phyloP scores from a whole-genome alignment of 2,797 vertebrate genomes.

The Falco novaeseelandiae region DNA sequence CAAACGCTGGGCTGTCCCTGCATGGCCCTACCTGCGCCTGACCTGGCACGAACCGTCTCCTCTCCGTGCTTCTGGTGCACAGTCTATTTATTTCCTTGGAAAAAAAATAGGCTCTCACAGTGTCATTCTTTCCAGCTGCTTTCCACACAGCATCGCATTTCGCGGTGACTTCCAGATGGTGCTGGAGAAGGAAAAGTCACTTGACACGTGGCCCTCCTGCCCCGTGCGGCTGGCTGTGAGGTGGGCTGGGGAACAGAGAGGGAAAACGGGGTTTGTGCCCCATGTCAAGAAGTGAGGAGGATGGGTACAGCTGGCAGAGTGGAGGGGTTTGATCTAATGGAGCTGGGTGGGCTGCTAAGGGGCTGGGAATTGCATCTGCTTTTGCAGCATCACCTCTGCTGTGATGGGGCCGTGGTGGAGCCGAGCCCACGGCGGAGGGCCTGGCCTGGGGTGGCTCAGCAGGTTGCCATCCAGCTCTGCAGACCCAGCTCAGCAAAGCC shows the following conservation, averaged over 20 bases:
- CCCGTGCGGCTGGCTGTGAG: background rate
- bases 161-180: conserved; percentile 63
- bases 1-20: background rate
- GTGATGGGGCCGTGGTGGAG: background rate
- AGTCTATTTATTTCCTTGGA: conserved; percentile 72
- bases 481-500: background rate
- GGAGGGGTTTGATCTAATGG: background rate
- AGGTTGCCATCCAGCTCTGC: background rate
- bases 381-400: background rate
- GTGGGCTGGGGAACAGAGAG: background rate
- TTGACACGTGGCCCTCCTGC: background rate
- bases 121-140: conserved; percentile 77
- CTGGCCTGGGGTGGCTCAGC: accelerated
- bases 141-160: conserved; percentile 69
- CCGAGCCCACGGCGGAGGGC: accelerated
- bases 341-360: background rate
- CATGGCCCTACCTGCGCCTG: conserved; percentile 62
- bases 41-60: background rate
- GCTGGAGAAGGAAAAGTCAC: conserved; percentile 22
- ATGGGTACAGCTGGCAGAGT: background rate
- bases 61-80: background rate
- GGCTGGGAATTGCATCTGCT: background rate
- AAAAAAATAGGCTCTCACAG: conserved; percentile 38
- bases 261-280: background rate
- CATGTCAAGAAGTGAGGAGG: background rate